These are phyloP conservation scores for Physeter macrocephalus DNA, from an alignment of 2,113 vertebrate genomes.

Conservation along the genomic window DNA sequence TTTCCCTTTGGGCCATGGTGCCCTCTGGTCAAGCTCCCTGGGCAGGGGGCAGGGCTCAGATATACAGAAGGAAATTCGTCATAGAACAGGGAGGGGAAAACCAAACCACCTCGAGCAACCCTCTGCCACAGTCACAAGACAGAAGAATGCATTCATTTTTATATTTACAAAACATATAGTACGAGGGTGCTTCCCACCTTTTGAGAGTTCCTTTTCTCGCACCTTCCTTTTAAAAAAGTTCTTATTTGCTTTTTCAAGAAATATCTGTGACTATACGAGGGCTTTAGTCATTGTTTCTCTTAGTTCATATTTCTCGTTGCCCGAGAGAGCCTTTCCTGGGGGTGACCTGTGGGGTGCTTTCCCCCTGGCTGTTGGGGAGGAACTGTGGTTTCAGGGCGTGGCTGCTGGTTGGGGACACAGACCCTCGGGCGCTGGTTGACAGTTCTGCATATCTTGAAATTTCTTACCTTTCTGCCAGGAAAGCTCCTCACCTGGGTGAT, in stretches of 20 bases:
- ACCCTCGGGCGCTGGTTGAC: background rate
- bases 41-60: background rate
- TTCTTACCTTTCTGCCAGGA: slow-evolving; percentile 5
- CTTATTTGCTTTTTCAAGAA: background rate
- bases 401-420: background rate
- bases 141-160: background rate
- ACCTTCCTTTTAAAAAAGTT: background rate
- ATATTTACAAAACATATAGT: too few species aligned
- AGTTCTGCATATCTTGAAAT: slow-evolving; percentile 28
- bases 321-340: background rate
- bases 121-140: background rate
- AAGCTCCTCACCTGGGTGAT: background rate
- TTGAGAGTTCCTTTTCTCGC: background rate
- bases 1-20: background rate
- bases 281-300: background rate
- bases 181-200: background rate
- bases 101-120: too few species aligned
- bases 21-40: background rate
- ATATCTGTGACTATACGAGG: background rate
- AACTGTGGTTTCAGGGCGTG: background rate
- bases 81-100: background rate
- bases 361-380: background rate
- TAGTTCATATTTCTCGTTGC: background rate
- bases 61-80: background rate
- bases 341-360: background rate